Evolutionary conservation across 2,797 vertebrate species (phyloP).

Genomic region (Pelochelys cantorii): DNA sequence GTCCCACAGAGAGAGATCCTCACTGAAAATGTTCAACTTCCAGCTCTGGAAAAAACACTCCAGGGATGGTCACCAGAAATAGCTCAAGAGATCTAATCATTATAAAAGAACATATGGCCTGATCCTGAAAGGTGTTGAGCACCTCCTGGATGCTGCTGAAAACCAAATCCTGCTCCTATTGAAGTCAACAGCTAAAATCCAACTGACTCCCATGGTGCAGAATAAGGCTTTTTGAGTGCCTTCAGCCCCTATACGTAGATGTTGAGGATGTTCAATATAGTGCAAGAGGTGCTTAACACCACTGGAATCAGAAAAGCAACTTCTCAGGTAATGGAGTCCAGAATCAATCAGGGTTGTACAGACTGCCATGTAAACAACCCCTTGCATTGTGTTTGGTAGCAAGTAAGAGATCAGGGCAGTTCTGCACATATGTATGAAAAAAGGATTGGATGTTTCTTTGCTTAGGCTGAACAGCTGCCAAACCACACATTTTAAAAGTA

Average conservation of each 20-base stretch:
- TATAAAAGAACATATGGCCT: not conserved
- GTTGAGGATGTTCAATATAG: accelerated
- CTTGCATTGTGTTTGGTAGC: conserved; percentile 28
- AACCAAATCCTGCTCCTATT: not conserved
- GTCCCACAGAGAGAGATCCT: not conserved
- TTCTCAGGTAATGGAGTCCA: not conserved
- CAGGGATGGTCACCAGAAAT: not conserved
- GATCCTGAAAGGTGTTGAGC: not conserved
- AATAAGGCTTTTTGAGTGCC: not conserved
- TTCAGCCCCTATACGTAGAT: not conserved
- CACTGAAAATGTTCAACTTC: not conserved
- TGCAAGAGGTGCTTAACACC: accelerated
- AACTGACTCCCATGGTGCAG: not conserved
- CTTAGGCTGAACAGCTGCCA: conserved; percentile 39
- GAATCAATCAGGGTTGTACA: not conserved
- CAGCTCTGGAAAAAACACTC: not conserved
- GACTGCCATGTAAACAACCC: accelerated
- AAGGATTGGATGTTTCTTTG: conserved; percentile 39
- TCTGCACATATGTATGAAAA: conserved; percentile 27
- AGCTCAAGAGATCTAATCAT: not conserved
- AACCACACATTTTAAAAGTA: not conserved
- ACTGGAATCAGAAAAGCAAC: conserved; percentile 4
- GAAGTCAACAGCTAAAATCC: not conserved
- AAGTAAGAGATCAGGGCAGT: conserved; percentile 31
- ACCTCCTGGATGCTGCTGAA: not conserved